phyloP scores from a whole-genome alignment of 2,797 vertebrate species.

The Choloepus didactylus region DNA sequence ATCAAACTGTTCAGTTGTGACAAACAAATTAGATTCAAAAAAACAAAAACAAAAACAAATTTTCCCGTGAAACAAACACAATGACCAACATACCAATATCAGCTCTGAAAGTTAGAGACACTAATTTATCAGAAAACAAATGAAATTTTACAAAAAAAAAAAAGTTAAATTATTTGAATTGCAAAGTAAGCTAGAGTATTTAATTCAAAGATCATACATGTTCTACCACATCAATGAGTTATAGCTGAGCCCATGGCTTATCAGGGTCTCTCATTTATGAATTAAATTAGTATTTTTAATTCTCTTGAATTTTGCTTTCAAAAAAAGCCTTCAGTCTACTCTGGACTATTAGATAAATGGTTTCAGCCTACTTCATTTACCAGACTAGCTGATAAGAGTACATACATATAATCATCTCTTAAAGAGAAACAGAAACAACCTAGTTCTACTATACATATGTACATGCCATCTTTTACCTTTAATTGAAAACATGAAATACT shows the following conservation, averaged over 20 bases:
- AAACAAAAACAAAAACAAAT: neutral
- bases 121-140: neutral
- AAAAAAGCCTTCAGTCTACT: constrained; percentile 24
- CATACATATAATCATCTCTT: neutral
- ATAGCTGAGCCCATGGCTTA: neutral
- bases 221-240: neutral
- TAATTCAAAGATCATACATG: neutral
- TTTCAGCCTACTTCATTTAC: neutral
- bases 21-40: neutral
- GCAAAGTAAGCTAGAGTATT: constrained; percentile 23
- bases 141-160: constrained; percentile 44
- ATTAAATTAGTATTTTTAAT: neutral
- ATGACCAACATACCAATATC: neutral
- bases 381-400: neutral
- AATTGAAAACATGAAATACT: neutral
- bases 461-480: neutral
- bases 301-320: constrained; percentile 36
- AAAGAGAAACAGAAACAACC: neutral
- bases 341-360: neutral
- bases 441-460: rapidly evolving
- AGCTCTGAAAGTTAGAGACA: constrained; percentile 3
- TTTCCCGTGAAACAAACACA: neutral
- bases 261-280: neutral
- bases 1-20: neutral
- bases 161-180: constrained; percentile 7